Evolutionary conservation across 2,113 vertebrate species (phyloP).

Genomic region (Probosciger aterrimus): DNA sequence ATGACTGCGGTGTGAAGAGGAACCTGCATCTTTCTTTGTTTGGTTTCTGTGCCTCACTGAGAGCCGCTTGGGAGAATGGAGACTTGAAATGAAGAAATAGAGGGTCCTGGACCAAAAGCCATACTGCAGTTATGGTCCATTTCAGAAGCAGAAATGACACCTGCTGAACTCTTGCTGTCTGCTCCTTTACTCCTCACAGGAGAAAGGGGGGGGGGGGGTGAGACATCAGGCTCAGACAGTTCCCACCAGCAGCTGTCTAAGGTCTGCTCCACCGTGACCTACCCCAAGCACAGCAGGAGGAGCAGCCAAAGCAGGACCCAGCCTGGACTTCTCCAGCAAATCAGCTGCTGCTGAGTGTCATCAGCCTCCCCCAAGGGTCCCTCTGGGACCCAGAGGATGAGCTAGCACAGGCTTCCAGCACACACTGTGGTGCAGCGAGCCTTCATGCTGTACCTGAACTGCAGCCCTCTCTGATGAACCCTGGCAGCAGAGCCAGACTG

Average conservation of each 20-base stretch:
- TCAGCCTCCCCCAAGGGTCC: background rate
- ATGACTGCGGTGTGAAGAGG: background rate
- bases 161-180: background rate
- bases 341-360: background rate
- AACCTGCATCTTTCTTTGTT: background rate
- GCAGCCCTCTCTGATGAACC: background rate
- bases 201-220: background rate
- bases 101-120: background rate
- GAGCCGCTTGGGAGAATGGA: background rate
- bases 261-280: background rate
- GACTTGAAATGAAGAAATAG: background rate
- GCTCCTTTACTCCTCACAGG: background rate
- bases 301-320: background rate
- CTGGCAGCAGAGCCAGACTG: background rate
- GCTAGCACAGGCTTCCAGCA: background rate
- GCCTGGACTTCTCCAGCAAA: background rate
- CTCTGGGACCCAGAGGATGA: background rate
- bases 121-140: background rate
- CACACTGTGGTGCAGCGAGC: rapidly evolving
- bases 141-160: background rate
- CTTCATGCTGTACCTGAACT: background rate
- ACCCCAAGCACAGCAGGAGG: background rate
- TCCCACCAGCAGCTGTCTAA: background rate
- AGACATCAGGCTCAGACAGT: background rate
- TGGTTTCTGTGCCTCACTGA: background rate